Evolutionary conservation across 2,888 invertebrate genomes (phyloP), one percentile per base, ranked within the genome.

Genomic region (Sarcophaga subvicina): DNA sequence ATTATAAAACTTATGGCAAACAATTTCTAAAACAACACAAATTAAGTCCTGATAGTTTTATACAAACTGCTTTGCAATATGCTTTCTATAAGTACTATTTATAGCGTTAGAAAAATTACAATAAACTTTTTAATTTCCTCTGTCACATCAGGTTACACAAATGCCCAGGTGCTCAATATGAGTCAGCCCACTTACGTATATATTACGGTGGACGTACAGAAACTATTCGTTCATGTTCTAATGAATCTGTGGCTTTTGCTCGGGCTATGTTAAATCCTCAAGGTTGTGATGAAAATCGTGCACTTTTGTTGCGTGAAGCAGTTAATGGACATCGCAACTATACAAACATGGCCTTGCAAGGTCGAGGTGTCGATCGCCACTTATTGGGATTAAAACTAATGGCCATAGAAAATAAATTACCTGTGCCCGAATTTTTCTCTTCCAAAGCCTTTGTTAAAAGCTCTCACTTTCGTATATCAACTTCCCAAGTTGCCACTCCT

Each of bases 21-120:
- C 96, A 97, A 80, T 97, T 96, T 89, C 97, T 98, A 69, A 99
- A 99, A 93, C 94, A 95, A 2, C 96, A 97, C 89, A 97, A 97
- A 91, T 93, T 98, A 89, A 98, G 98, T 91, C 99, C 99, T 0
- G 99, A 99, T 92, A 98, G 98, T 91, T 99, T 96, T 92, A 95
- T 99, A 86, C 99, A 99, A 94, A 96, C 98, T 94, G 98, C 98
- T 0, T 96, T 99, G 93, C 99, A 99, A 93, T 95, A 96, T 88
- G 97, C 98, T 0, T 98, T 96, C 93, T 97, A 96, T 91, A 96
- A 95, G 96, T 96, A 94, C 92, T 93, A 94, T 72, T 17, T 59
- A 17, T 27, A 37, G 12, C 49, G 10, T 37, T 77, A 45, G 2
- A 11, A 59, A 8, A 71, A 17, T 17, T 66, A 66, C 27, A 66